A percentile compares a stretch with the other conserved stretches of the same genome.
These are phyloP conservation scores for Chironomus tepperi DNA, from an alignment of 1,140 invertebrate genomes.

Conservation along the genomic window DNA sequence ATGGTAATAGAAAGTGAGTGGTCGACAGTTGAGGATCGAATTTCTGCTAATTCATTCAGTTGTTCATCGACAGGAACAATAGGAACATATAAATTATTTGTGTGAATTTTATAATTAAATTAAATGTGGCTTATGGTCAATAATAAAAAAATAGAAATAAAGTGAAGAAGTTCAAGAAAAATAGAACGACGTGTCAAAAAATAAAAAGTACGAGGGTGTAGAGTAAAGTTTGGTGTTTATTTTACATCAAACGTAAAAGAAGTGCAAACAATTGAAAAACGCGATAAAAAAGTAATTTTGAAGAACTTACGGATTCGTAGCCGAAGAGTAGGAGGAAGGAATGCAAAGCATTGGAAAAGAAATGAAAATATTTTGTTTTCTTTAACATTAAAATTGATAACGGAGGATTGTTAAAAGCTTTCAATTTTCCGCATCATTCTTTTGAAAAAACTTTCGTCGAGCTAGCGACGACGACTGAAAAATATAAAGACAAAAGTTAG, in stretches of 20 bases:
- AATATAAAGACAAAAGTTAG: neutral
- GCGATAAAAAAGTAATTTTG: neutral
- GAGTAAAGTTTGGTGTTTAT: too few species aligned
- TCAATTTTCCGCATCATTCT: constrained; percentile 12
- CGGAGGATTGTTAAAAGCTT: neutral
- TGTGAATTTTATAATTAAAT: too few species aligned
- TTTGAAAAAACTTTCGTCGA: neutral
- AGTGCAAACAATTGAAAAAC: constrained; percentile 2
- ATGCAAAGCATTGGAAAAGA: too few species aligned
- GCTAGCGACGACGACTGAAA: neutral
- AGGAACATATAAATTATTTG: too few species aligned
- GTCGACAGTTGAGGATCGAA: too few species aligned
- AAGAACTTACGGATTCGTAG: neutral
- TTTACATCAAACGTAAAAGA: neutral
- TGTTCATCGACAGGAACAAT: too few species aligned
- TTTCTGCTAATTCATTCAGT: too few species aligned
- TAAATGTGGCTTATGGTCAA: neutral
- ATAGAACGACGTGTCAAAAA: too few species aligned
- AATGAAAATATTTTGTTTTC: too few species aligned
- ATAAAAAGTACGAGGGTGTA: too few species aligned
- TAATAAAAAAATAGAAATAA: neutral
- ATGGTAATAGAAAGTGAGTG: too few species aligned
- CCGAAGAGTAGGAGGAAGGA: neutral
- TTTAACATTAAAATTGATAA: neutral
- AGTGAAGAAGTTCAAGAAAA: neutral